Conservation (phyloP, 2,888 invertebrate genomes). For the Trichogramma evanescens region DNA sequence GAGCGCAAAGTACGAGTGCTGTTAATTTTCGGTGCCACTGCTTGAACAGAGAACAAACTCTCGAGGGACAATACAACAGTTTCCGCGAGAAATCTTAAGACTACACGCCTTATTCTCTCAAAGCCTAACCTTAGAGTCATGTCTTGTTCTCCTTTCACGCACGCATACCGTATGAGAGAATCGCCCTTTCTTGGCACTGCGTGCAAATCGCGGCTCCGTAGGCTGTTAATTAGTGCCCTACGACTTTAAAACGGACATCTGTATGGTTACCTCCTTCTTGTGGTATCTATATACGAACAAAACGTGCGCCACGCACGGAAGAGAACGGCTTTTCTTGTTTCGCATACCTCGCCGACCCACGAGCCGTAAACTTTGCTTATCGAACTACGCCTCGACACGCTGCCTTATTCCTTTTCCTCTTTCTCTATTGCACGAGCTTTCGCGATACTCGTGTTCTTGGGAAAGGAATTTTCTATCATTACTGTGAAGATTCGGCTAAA, state of each 20-base stretch:
- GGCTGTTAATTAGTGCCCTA: constrained; percentile 38
- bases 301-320: not conserved
- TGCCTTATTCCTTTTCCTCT: not conserved
- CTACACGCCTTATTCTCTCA: constrained; percentile 28
- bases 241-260: constrained; percentile 35
- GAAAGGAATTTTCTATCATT: too few relatives aligned
- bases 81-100: constrained; percentile 37
- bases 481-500: too few relatives aligned
- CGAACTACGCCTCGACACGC: not conserved
- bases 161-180: not conserved
- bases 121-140: constrained; percentile 13
- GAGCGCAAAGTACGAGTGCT: constrained; percentile 31
- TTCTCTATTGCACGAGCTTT: not conserved
- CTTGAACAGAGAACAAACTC: constrained; percentile 23
- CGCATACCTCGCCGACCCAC: not conserved
- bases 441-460: too few relatives aligned
- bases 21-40: constrained; percentile 43
- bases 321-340: constrained; percentile 5
- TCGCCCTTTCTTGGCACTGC: constrained; percentile 6
- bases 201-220: constrained; percentile 30
- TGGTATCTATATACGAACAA: constrained; percentile 6
- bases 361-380: constrained; percentile 17
- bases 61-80: constrained; percentile 35
- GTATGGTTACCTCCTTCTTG: constrained; percentile 11
- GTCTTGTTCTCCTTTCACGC: not conserved